phyloP scores from a whole-genome alignment of 2,113 vertebrate species.

The Macroglossus sobrinus region DNA sequence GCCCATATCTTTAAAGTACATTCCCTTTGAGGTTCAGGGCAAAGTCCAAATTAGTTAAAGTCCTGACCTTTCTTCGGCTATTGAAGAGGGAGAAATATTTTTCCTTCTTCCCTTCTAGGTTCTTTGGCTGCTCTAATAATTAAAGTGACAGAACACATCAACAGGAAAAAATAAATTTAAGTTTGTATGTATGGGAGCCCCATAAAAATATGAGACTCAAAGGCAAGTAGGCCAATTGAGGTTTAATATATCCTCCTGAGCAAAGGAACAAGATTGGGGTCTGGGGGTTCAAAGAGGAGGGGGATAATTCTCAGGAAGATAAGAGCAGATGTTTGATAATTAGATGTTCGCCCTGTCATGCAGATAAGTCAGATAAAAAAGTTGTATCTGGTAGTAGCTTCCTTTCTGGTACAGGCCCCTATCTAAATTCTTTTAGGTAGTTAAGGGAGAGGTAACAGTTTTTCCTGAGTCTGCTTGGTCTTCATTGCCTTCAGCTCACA shows the following conservation, averaged over 20 bases:
- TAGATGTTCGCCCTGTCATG: neutral
- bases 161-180: neutral
- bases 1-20: neutral
- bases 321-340: neutral
- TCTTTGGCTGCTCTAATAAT: neutral
- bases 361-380: neutral
- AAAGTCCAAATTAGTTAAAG: neutral
- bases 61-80: neutral
- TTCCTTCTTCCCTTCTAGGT: neutral
- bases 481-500: neutral
- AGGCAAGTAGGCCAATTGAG: neutral
- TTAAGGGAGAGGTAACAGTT: neutral
- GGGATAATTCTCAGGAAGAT: neutral
- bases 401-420: neutral
- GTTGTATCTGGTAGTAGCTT: neutral
- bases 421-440: neutral
- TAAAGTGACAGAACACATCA: neutral
- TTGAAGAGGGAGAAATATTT: neutral
- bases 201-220: neutral
- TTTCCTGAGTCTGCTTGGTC: neutral
- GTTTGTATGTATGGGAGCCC: neutral
- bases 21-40: neutral
- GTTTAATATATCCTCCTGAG: neutral
- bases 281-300: neutral
- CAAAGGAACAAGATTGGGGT: neutral